Percentiles rank a stretch among this genome's conserved stretches.
Conservation (phyloP, 1,140 invertebrate genomes). For the Pygmarrhopalites habei region DNA sequence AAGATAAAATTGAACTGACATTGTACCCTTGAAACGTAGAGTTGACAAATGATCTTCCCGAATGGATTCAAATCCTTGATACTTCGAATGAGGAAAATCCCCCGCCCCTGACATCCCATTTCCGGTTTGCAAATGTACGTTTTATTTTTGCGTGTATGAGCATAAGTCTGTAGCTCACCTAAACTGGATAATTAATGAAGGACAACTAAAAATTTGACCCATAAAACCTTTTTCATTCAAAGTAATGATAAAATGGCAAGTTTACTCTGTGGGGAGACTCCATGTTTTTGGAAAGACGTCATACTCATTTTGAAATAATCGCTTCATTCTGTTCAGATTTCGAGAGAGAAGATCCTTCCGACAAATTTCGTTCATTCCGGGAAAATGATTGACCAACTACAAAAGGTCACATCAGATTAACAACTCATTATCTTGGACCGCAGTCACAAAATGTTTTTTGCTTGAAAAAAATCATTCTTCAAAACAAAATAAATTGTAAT, state of each 20-base stretch:
- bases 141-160: constrained; percentile 58
- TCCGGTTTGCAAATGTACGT: constrained; percentile 86
- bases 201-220: too few relatives aligned
- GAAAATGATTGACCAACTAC: constrained; percentile 82
- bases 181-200: constrained; percentile 6
- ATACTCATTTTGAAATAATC: constrained; percentile 78
- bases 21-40: constrained; percentile 57
- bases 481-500: too few relatives aligned
- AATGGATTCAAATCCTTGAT: constrained; percentile 68
- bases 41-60: constrained; percentile 77
- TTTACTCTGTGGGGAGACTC: constrained; percentile 84
- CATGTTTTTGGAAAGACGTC: constrained; percentile 87
- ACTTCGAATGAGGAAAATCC: constrained; percentile 76
- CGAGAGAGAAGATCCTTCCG: constrained; percentile 75
- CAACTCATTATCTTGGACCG: too few relatives aligned
- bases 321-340: constrained; percentile 77
- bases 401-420: too few relatives aligned
- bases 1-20: not conserved
- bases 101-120: constrained; percentile 74
- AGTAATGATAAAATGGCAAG: not conserved
- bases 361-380: constrained; percentile 84
- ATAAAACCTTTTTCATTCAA: too few relatives aligned
- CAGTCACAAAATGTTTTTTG: constrained; percentile 38
- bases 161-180: constrained; percentile 36
- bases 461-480: constrained; percentile 11